Evolutionary conservation across 1,140 invertebrate species (phyloP).

Genomic region (Maniola jurtina): DNA sequence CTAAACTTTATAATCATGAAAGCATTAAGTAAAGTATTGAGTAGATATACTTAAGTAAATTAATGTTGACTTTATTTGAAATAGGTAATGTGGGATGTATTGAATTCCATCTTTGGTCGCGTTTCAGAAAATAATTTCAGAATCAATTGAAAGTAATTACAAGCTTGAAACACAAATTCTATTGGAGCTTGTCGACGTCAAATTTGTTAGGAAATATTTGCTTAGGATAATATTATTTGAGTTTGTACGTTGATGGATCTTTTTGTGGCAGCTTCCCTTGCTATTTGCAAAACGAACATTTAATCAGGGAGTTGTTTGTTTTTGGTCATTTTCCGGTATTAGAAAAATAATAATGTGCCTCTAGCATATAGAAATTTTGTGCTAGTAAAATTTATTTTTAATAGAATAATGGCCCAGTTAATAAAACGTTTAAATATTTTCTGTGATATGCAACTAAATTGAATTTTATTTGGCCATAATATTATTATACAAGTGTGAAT

Average conservation of each 20-base stretch:
- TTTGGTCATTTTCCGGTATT: slow-evolving; percentile 16
- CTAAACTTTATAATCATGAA: no score
- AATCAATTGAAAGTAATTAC: slow-evolving; percentile 14
- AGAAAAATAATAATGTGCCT: slow-evolving; percentile 7
- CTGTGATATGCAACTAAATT: no score
- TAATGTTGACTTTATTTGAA: no score
- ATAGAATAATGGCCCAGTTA: no score
- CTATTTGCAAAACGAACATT: slow-evolving; percentile 19
- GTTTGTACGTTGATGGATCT: slow-evolving; percentile 19
- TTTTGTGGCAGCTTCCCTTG: slow-evolving; percentile 16
- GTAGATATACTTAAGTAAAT: no score
- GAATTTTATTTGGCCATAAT: no score
- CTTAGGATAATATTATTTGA: slow-evolving; percentile 22
- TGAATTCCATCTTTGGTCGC: background rate
- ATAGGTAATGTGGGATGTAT: background rate
- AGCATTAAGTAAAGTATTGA: no score
- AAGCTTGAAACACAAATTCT: background rate
- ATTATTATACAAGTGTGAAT: no score
- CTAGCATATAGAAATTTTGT: background rate
- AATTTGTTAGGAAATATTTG: slow-evolving; percentile 22
- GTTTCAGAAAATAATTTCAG: background rate
- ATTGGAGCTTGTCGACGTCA: slow-evolving; percentile 3
- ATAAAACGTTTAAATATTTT: background rate
- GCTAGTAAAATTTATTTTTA: no score
- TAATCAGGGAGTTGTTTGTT: slow-evolving; percentile 14